Conservation (phyloP, 2,797 vertebrate species). For the Ibycter americanus region DNA sequence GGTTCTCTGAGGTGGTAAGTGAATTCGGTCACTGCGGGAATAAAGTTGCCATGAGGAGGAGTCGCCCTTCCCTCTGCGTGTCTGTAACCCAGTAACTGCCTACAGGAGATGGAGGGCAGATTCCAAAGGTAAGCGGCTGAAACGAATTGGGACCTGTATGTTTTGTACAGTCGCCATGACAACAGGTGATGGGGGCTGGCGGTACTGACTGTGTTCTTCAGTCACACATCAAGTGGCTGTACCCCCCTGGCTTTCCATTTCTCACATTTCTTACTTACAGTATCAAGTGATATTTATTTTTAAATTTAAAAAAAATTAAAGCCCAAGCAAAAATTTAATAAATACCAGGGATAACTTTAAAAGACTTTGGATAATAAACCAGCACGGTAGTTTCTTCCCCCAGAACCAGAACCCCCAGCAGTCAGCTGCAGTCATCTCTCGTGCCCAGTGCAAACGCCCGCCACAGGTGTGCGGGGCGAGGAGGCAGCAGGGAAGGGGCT, state of each 20-base stretch:
- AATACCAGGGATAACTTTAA: not conserved
- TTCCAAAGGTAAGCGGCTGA: not conserved
- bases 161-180: not conserved
- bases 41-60: not conserved
- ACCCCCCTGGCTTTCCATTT: rapidly evolving
- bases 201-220: not conserved
- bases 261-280: not conserved
- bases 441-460: too few species aligned
- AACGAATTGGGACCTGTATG: rapidly evolving
- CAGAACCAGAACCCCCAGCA: not conserved
- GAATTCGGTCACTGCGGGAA: not conserved
- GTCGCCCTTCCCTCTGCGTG: rapidly evolving
- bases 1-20: conserved; percentile 68
- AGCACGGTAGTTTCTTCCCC: not conserved
- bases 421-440: too few species aligned
- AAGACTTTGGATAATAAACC: not conserved
- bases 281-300: too few species aligned
- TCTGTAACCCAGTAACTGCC: rapidly evolving
- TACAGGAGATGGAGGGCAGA: rapidly evolving
- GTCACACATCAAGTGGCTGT: rapidly evolving
- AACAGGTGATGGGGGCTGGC: rapidly evolving
- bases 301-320: not conserved
- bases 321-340: not conserved
- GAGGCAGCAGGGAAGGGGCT: too few species aligned
- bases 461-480: not conserved